phyloP scores from a whole-genome alignment of 2,113 vertebrate genomes.

The Actinemys pallida region DNA sequence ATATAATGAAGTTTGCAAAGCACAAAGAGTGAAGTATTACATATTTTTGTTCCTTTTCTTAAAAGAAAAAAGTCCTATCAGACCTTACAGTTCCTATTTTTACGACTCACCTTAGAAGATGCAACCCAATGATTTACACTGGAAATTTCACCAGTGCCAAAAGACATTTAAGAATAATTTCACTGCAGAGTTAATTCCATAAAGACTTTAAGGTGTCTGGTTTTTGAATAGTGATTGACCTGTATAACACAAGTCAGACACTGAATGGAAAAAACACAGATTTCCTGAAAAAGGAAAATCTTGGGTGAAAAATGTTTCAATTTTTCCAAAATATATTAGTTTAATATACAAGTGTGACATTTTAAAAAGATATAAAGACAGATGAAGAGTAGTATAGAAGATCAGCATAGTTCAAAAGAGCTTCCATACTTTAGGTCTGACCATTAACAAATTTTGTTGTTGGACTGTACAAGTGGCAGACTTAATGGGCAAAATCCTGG shows the following conservation, averaged over 20 bases:
- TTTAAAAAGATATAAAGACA: neutral
- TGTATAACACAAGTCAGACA: neutral
- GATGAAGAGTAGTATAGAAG: neutral
- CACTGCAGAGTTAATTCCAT: neutral
- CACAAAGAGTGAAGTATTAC: neutral
- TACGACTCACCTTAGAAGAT: neutral
- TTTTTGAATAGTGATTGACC: neutral
- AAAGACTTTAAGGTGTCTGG: neutral
- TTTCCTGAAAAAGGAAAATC: neutral
- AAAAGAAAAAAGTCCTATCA: neutral
- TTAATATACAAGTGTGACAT: neutral
- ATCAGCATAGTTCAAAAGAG: neutral
- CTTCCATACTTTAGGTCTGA: neutral
- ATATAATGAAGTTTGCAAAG: neutral
- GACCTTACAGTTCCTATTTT: neutral
- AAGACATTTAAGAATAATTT: neutral
- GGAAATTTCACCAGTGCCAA: neutral
- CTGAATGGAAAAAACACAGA: neutral
- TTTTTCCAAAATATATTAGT: neutral
- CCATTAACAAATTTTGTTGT: neutral
- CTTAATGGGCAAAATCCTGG: neutral
- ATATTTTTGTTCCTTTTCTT: neutral
- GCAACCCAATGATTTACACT: neutral
- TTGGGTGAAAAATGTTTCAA: neutral
- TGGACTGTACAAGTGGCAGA: neutral